phyloP scores from a whole-genome alignment of 2,113 vertebrate genomes.

The Percina caprodes region DNA sequence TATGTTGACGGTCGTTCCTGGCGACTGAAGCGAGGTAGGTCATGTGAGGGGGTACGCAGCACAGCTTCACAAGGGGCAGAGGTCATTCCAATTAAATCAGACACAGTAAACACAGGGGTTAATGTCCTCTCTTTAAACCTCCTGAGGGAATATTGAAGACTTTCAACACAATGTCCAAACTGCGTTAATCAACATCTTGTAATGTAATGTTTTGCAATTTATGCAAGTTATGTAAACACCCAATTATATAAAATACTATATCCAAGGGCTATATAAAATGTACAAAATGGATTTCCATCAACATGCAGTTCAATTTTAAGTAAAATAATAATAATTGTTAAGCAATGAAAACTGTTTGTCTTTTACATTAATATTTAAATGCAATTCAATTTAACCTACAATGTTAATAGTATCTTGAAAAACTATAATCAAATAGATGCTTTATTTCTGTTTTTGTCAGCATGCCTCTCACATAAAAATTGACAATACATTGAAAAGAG shows the following conservation, averaged over 20 bases:
- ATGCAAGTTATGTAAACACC: not conserved
- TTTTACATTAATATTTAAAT: conserved; percentile 1
- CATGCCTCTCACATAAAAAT: not conserved
- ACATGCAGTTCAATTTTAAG: not conserved
- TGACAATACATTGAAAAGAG: not conserved
- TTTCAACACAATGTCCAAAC: conserved; percentile 42
- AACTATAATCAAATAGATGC: not conserved
- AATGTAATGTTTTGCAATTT: not conserved
- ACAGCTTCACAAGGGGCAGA: conserved; percentile 77
- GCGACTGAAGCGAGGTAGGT: conserved; percentile 84
- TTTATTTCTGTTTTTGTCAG: not conserved
- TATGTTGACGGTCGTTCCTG: conserved; percentile 76
- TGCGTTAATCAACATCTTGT: conserved; percentile 13
- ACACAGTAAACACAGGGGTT: conserved; percentile 81
- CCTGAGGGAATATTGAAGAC: conserved; percentile 70
- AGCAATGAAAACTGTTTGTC: not conserved
- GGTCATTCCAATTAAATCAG: conserved; percentile 85
- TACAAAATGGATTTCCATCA: not conserved
- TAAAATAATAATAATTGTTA: not conserved
- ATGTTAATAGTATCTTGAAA: not conserved
- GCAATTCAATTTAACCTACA: not conserved
- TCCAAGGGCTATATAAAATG: not conserved
- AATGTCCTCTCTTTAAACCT: conserved; percentile 78
- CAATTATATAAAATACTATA: not conserved
- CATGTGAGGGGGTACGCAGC: conserved; percentile 75